Evolutionary conservation across 2,797 vertebrate species (phyloP).

Genomic region (Carduelis carduelis): DNA sequence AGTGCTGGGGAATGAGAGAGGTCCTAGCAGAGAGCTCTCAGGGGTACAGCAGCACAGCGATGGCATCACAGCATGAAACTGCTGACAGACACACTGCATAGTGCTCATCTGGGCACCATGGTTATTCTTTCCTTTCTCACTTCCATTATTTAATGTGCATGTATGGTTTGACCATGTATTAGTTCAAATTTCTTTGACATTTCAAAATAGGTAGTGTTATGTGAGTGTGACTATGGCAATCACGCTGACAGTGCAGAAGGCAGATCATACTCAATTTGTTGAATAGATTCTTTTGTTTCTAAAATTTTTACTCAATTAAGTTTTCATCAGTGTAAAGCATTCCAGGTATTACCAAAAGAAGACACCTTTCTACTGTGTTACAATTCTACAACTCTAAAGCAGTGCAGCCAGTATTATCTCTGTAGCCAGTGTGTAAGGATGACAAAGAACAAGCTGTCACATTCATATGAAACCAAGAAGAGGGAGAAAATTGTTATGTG

Average conservation of each 20-base stretch:
- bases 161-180: background rate
- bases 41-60: accelerated
- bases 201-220: background rate
- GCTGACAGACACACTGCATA: background rate
- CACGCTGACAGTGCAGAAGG: background rate
- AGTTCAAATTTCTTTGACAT: background rate
- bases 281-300: background rate
- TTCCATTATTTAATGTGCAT: background rate
- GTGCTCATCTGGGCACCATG: background rate
- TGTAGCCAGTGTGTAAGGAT: background rate
- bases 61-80: background rate
- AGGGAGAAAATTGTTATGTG: background rate
- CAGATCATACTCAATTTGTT: background rate
- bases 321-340: background rate
- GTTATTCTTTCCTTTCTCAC: background rate
- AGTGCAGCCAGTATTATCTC: background rate
- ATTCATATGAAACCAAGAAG: background rate
- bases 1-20: background rate
- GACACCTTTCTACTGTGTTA: background rate
- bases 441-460: background rate
- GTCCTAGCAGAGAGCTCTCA: background rate
- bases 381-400: background rate
- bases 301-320: background rate
- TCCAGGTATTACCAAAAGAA: background rate
- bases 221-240: background rate